Evolutionary conservation across 2,888 invertebrate genomes (phyloP).

Genomic region (Limenitis arthemis): DNA sequence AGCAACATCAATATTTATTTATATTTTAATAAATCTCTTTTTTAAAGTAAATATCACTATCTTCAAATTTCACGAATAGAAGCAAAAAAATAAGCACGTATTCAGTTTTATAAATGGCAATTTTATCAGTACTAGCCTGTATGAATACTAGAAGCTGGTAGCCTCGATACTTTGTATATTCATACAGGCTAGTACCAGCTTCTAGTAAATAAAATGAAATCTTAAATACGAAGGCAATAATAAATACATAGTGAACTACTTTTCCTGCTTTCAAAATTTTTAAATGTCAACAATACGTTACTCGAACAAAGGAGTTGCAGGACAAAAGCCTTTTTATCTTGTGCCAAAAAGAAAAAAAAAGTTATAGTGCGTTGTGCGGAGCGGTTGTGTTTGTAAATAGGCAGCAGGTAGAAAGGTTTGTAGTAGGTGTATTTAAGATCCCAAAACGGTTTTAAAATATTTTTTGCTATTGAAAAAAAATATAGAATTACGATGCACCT

Average conservation of each 20-base stretch:
- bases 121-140: no score
- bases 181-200: no score
- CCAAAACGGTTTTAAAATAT: slow-evolving; percentile 38
- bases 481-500: slow-evolving; percentile 45
- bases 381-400: slow-evolving; percentile 64
- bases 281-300: slow-evolving; percentile 22
- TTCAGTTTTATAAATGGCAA: no score
- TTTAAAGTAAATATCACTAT: no score
- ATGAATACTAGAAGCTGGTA: no score
- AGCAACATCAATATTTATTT: no score
- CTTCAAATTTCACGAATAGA: no score
- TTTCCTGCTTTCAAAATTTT: slow-evolving; percentile 19
- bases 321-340: slow-evolving; percentile 55
- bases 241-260: slow-evolving; percentile 19
- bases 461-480: slow-evolving; percentile 38
- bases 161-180: no score
- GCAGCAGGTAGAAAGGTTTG: slow-evolving; percentile 61
- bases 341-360: slow-evolving; percentile 43
- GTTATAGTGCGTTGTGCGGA: slow-evolving; percentile 45
- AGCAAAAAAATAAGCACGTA: no score
- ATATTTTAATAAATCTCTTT: no score
- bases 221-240: slow-evolving; percentile 5
- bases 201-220: neutral
- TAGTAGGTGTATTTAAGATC: slow-evolving; percentile 58
- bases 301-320: slow-evolving; percentile 43